Conservation (phyloP, 2,113 vertebrate genomes). For the Sylvia atricapilla region DNA sequence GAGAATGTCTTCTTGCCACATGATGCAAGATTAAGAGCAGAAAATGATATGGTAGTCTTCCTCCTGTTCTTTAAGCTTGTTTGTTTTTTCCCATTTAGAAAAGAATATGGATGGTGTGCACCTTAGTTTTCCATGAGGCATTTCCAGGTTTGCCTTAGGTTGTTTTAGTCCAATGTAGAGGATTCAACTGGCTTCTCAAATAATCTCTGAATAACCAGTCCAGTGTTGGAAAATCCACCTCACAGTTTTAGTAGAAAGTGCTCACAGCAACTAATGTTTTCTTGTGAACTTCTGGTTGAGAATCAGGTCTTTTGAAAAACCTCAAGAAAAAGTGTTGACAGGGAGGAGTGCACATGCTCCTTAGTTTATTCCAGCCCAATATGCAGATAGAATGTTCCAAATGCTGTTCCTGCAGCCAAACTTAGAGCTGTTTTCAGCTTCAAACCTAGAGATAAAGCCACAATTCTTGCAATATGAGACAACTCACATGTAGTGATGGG, state of each 20-base stretch:
- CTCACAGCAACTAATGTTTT: not conserved
- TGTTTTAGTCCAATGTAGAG: not conserved
- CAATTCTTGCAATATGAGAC: not conserved
- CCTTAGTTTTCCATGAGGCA: not conserved
- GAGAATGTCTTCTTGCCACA: not conserved
- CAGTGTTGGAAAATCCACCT: not conserved
- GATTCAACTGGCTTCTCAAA: not conserved
- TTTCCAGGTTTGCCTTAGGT: not conserved
- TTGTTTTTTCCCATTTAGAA: not conserved
- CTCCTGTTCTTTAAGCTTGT: not conserved
- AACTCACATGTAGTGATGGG: not conserved
- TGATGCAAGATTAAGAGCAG: not conserved
- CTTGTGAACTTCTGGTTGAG: not conserved
- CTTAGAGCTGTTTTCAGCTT: not conserved
- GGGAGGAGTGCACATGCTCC: not conserved
- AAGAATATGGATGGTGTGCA: accelerated
- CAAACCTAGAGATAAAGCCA: not conserved
- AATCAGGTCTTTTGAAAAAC: not conserved
- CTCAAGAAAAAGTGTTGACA: not conserved
- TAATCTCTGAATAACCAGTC: not conserved
- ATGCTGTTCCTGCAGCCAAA: not conserved
- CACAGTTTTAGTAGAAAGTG: not conserved
- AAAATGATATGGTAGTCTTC: not conserved
- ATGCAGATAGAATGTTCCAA: not conserved
- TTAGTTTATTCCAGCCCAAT: not conserved